phyloP scores from a whole-genome alignment of 2,888 invertebrate species.

The Mechanitis mazaeus region DNA sequence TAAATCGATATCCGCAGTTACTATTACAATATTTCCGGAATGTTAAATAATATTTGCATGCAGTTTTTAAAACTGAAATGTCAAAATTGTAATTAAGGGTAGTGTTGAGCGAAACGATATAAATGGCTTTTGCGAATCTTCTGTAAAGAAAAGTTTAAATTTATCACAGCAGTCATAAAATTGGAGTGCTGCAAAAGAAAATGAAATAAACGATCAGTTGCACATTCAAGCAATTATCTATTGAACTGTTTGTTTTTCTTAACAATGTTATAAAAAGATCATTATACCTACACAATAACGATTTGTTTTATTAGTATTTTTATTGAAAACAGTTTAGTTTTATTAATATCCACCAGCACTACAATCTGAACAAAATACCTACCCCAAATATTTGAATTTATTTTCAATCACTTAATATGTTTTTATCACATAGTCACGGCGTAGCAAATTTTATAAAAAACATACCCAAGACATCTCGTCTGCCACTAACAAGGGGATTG shows the following conservation, averaged over 20 bases:
- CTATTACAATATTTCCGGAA: no score
- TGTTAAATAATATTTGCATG: conserved; percentile 2
- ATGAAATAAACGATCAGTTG: no score
- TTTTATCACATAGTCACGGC: conserved; percentile 4
- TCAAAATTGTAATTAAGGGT: no score
- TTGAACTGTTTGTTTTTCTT: no score
- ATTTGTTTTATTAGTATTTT: no score
- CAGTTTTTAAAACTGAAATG: neutral
- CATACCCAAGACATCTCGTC: conserved; percentile 1
- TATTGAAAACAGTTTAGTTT: no score
- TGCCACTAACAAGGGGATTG: conserved; percentile 2
- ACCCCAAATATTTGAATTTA: neutral
- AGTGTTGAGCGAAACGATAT: conserved; percentile 57
- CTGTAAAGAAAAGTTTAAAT: conserved; percentile 11
- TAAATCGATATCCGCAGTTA: no score
- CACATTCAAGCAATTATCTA: no score
- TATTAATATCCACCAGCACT: no score
- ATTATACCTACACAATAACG: no score
- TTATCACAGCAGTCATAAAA: conserved; percentile 8
- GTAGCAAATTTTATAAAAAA: conserved; percentile 1
- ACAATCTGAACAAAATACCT: neutral
- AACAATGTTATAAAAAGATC: no score
- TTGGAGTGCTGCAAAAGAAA: neutral
- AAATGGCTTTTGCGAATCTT: conserved; percentile 59
- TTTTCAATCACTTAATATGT: conserved; percentile 3